phyloP scores from a whole-genome alignment of 2,113 vertebrate species.

The Silurus glanis region DNA sequence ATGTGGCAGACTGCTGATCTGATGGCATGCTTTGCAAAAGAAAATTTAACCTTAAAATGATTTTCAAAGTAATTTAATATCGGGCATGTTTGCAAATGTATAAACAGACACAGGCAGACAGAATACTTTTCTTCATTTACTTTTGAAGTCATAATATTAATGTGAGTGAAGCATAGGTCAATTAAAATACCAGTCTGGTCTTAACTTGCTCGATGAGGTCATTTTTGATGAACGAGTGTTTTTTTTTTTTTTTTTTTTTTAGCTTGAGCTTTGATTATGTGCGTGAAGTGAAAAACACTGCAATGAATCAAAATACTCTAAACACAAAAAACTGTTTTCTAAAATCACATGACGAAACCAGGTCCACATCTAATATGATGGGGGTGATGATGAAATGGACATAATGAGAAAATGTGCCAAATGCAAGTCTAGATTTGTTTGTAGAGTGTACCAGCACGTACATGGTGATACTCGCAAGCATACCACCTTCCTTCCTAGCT shows the following conservation, averaged over 20 bases:
- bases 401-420: not conserved
- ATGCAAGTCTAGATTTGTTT: constrained; percentile 6
- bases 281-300: not conserved
- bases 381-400: not conserved
- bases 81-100: constrained; percentile 11
- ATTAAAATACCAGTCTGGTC: not conserved
- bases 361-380: not conserved
- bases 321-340: not conserved
- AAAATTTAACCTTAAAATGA: constrained; percentile 3
- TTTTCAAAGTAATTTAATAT: constrained; percentile 29
- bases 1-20: not conserved
- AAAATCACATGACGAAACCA: not conserved
- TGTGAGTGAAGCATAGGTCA: not conserved
- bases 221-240: not conserved
- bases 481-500: not conserved
- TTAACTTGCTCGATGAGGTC: not conserved
- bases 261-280: no score
- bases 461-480: not conserved
- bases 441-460: not conserved
- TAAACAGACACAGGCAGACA: not conserved
- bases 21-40: not conserved
- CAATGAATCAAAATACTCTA: not conserved
- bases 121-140: not conserved
- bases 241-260: not conserved
- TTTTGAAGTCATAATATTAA: constrained; percentile 19